Percentiles rank a stretch among this genome's conserved stretches.
phyloP scores from a whole-genome alignment of 2,113 vertebrate genomes.

The Burhinus oedicnemus region DNA sequence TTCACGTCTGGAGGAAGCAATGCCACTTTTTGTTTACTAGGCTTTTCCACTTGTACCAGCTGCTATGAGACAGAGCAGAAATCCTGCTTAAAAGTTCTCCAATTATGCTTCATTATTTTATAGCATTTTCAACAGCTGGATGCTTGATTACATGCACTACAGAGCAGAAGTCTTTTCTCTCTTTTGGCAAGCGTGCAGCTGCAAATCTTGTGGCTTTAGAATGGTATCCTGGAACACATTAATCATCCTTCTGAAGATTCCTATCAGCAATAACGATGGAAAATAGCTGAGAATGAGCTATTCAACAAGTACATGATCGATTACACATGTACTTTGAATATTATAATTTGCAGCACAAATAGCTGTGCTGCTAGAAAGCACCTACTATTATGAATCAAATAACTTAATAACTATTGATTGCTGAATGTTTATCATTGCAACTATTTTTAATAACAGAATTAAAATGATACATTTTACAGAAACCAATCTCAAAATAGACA shows the following conservation, averaged over 20 bases:
- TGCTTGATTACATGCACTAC: conserved; percentile 50
- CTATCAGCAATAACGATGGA: not conserved
- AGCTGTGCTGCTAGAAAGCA: not conserved
- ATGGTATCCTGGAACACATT: conserved; percentile 21
- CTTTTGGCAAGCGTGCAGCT: conserved; percentile 50
- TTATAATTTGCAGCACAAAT: not conserved
- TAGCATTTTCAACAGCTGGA: conserved; percentile 62
- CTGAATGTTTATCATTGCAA: not conserved
- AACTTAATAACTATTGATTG: not conserved
- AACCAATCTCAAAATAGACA: not conserved
- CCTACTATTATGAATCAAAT: not conserved
- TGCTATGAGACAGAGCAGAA: conserved; percentile 35
- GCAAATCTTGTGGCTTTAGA: conserved; percentile 45
- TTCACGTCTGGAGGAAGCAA: not conserved
- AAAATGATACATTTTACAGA: not conserved
- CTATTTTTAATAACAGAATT: not conserved
- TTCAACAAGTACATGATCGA: not conserved
- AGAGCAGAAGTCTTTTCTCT: conserved; percentile 49
- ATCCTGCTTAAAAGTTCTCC: conserved; percentile 43
- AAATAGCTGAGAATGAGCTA: conserved; percentile 4
- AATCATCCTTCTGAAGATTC: conserved; percentile 29
- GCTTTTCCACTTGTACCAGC: conserved; percentile 28
- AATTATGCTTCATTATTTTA: conserved; percentile 60
- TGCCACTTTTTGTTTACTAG: conserved; percentile 22
- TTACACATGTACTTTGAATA: conserved; percentile 4